Conservation (phyloP, 2,113 vertebrate species). For the Ochotona curzoniae region DNA sequence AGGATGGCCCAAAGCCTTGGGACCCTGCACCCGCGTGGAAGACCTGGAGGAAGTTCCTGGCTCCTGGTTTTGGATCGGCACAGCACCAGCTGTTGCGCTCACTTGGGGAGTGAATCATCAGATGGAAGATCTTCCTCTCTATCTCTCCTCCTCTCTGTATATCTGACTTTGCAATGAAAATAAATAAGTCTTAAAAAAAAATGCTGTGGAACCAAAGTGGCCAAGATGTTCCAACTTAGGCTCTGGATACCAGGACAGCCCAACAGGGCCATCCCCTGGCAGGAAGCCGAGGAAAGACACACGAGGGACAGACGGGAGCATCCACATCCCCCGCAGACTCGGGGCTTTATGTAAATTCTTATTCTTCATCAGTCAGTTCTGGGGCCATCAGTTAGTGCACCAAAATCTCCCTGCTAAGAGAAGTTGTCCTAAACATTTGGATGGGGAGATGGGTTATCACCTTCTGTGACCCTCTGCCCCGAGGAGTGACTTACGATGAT, state of each 20-base stretch:
- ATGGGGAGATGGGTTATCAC: neutral
- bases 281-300: neutral
- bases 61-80: too few relatives aligned
- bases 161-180: too few relatives aligned
- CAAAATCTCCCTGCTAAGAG: neutral
- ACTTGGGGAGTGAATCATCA: too few relatives aligned
- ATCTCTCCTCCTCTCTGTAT: too few relatives aligned
- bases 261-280: neutral
- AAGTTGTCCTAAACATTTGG: neutral
- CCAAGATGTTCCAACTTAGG: neutral
- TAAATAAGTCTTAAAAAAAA: too few relatives aligned
- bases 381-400: neutral
- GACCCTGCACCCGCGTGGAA: too few relatives aligned
- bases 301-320: accelerated
- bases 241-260: too few relatives aligned
- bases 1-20: too few relatives aligned
- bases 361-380: neutral
- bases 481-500: neutral
- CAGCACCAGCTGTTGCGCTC: too few relatives aligned
- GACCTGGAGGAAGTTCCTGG: too few relatives aligned
- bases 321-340: neutral
- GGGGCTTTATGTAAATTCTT: neutral
- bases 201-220: neutral
- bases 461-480: neutral
- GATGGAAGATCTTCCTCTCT: too few relatives aligned